Base-by-base conservation (phyloP, 2,888 invertebrate species). In the Agriopis marginaria region DNA sequence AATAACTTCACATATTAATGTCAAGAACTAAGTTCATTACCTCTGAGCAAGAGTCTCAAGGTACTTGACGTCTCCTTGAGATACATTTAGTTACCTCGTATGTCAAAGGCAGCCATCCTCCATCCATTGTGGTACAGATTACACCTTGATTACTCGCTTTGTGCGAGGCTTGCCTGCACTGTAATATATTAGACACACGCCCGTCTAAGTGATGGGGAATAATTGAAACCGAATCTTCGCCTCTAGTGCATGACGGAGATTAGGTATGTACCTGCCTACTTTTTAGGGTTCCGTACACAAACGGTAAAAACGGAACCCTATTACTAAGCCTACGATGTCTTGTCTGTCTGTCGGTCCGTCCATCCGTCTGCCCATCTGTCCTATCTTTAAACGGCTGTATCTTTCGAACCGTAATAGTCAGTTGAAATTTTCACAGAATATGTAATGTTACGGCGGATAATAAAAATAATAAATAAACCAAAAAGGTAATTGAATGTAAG, bases 71-170 rank as follows among this genome's bases (percentile, higher is more conserved):
- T 61, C 60, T 42, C 50, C 61, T 64, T 10, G 53, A 49, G 53
- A 63, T 60, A 68, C 39, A 64, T 63, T 63, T 55, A 64, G 68
- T 61, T 56, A 69, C 64, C 50, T 61, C 53, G 56, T 62, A 63
- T 63, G 63, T 71, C 68, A 68, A 71, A 71, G 65, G 56, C 68
- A 50, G 40, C 56, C 55, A 53, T 62, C 62, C 62, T 44, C 44
- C 59, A 59, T 59, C 60, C 55, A 62, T 67, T 62, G 62, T 71
- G 62, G 66, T 42, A 49, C 68, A 73, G 76, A 76, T 78, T 75
- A 72, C 69, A 66, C 73, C 71, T 75, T 77, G 75, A 77, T 79
- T 77, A 74, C 76, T 75, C 65, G 76, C 69, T 73, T 74, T 75
- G 75, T 71, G 61, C 53, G 17, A 63, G 17, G 63, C 58, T 63